Conservation (phyloP, 2,113 vertebrate species). For the Cavia aperea region DNA sequence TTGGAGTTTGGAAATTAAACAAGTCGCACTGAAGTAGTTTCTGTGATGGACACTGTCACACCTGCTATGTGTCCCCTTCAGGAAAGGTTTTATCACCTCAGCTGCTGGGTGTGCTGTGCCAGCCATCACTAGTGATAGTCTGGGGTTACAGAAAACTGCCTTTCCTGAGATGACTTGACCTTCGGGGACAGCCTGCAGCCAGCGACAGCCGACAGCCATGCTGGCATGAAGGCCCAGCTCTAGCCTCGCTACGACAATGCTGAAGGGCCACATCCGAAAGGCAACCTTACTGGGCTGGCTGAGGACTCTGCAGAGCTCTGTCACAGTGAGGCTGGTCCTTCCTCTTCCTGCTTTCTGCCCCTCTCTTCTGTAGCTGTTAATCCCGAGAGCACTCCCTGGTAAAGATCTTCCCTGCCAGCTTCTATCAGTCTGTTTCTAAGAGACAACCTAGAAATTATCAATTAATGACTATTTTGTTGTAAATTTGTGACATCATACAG, state of each 20-base stretch:
- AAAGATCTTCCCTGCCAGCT: neutral
- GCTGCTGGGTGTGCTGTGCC: neutral
- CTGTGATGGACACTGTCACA: neutral
- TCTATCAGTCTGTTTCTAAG: neutral
- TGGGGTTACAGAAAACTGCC: neutral
- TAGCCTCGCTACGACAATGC: neutral
- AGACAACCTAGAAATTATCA: constrained; percentile 8
- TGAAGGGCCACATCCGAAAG: neutral
- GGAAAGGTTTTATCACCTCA: neutral
- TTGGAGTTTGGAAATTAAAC: neutral
- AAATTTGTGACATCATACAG: neutral
- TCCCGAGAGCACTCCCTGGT: neutral
- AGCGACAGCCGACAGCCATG: neutral
- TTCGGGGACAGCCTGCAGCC: neutral
- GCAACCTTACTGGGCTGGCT: too few species aligned
- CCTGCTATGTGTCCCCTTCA: neutral
- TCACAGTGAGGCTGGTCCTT: neutral
- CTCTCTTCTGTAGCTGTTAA: neutral
- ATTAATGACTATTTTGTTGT: neutral
- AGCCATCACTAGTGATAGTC: neutral
- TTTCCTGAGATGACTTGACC: neutral
- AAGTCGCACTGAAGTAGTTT: neutral
- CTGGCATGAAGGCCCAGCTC: neutral
- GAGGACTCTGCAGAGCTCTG: neutral
- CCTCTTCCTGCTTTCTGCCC: neutral